These are phyloP conservation scores for Pteropus rufus DNA, from an alignment of 2,797 vertebrate species.

Conservation along the genomic window DNA sequence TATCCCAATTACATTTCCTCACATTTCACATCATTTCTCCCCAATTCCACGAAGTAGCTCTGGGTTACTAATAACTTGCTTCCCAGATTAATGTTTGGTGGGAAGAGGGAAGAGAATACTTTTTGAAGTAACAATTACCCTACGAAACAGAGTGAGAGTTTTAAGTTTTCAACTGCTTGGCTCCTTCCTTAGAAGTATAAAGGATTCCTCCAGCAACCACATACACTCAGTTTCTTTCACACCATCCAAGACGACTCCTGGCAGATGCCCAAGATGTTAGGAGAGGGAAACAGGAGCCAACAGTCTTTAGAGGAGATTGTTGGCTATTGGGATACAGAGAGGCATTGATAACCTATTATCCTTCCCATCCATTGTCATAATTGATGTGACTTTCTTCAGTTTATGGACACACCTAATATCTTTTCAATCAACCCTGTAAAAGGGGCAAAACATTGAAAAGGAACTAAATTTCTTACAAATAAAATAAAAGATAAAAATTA, in stretches of 20 bases:
- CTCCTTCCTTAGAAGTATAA: not conserved
- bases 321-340: not conserved
- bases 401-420: not conserved
- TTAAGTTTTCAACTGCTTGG: not conserved
- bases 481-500: not conserved
- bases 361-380: not conserved
- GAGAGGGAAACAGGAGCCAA: not conserved
- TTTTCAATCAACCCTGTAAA: not conserved
- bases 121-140: constrained; percentile 1
- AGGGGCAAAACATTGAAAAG: not conserved
- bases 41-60: not conserved
- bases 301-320: not conserved
- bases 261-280: not conserved
- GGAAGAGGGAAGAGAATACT: not conserved
- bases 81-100: not conserved
- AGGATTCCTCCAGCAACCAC: not conserved
- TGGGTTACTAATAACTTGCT: not conserved
- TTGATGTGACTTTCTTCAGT: not conserved
- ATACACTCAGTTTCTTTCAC: not conserved
- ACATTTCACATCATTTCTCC: not conserved
- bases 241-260: not conserved
- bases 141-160: not conserved
- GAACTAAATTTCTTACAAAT: not conserved
- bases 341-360: not conserved
- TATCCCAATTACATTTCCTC: not conserved